phyloP scores from a whole-genome alignment of 2,888 invertebrate species.

The Cheilosia pagana region DNA sequence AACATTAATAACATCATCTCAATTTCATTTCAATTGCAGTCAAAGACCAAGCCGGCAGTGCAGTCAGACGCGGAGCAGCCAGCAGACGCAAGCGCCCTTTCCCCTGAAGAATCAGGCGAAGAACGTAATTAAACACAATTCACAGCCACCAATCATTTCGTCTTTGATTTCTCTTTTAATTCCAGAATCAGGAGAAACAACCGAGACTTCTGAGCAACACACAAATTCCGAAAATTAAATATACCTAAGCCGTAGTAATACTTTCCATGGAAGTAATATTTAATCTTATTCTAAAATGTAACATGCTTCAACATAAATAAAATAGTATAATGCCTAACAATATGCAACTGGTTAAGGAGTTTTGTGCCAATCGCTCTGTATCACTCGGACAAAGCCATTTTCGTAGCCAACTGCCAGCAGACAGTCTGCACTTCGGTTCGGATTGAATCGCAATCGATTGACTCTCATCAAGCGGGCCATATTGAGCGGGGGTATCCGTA shows the following conservation, averaged over 20 bases:
- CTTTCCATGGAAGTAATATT: conserved; percentile 36
- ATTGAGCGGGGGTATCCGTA: conserved; percentile 76
- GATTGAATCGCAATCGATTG: conserved; percentile 80
- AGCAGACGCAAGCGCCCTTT: not conserved
- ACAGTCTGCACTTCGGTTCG: conserved; percentile 77
- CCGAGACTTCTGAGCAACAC: conserved; percentile 8
- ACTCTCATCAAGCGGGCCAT: conserved; percentile 77
- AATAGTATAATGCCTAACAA: not conserved
- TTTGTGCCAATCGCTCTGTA: conserved; percentile 42
- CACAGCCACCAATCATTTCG: not conserved
- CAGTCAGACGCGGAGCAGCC: not conserved
- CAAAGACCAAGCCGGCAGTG: not conserved
- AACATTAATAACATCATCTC: too few relatives aligned
- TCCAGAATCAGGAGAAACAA: conserved; percentile 8
- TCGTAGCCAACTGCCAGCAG: conserved; percentile 81
- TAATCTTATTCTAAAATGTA: conserved; percentile 18
- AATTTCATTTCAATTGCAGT: not conserved
- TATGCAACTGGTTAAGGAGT: not conserved
- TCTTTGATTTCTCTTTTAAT: not conserved
- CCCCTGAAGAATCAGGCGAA: conserved; percentile 3
- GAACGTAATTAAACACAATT: conserved; percentile 11
- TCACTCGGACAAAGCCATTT: conserved; percentile 80
- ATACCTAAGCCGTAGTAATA: conserved; percentile 52
- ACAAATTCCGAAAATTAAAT: conserved; percentile 20
- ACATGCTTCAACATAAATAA: conserved; percentile 7